These are phyloP conservation scores for Notocelia uddmanniana DNA, from an alignment of 2,888 invertebrate genomes.

Conservation along the genomic window DNA sequence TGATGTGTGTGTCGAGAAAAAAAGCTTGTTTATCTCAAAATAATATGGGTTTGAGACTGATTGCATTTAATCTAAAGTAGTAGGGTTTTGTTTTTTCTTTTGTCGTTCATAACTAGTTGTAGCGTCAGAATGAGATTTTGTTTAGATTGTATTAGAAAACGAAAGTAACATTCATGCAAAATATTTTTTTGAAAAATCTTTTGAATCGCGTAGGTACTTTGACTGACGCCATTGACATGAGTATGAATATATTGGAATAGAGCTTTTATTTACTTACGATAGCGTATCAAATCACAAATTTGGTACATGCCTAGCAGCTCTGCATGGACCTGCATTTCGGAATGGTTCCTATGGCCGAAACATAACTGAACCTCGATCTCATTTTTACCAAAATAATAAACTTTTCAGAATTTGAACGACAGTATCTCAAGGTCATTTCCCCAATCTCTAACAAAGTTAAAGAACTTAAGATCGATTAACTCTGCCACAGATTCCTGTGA, in stretches of 20 bases:
- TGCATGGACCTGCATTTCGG: no score
- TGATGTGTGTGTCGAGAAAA: not conserved
- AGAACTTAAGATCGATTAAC: slow-evolving; percentile 20
- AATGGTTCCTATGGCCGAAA: not conserved
- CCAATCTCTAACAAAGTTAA: slow-evolving; percentile 1
- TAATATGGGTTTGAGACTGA: not conserved
- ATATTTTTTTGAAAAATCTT: no score
- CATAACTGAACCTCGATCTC: not conserved
- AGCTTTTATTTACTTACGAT: no score
- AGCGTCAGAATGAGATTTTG: not conserved
- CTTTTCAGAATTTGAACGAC: not conserved
- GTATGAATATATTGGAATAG: no score
- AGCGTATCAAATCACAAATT: no score
- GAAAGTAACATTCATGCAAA: no score
- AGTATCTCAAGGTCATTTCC: slow-evolving; percentile 19
- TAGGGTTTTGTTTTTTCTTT: not conserved
- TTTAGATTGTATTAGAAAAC: not conserved
- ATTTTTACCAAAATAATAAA: not conserved
- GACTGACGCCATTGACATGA: no score
- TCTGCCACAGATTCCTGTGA: slow-evolving; percentile 57
- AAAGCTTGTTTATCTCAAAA: not conserved
- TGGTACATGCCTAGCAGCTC: no score
- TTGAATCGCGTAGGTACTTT: no score
- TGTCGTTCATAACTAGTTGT: not conserved
- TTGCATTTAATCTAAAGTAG: not conserved